A percentile compares a stretch with the other conserved stretches of the same genome.
These are phyloP conservation scores for Fragum sueziense DNA, from an alignment of 2,888 invertebrate genomes.

Conservation along the genomic window DNA sequence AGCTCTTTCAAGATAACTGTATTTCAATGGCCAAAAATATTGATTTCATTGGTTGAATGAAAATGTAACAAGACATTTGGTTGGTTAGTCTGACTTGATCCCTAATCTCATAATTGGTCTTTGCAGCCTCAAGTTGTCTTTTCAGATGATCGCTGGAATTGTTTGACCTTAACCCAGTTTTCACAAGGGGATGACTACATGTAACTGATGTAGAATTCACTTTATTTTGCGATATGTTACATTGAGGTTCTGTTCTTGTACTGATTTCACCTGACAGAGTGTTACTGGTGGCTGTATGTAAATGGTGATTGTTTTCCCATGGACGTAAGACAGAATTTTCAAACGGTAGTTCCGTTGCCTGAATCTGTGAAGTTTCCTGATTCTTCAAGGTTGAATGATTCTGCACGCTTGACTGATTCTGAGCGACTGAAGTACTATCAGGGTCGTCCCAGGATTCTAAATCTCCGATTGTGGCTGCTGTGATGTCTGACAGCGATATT, in stretches of 20 bases:
- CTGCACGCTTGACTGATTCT: no score
- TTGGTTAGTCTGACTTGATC: not conserved
- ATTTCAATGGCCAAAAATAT: not conserved
- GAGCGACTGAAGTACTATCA: not conserved
- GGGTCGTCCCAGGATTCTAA: constrained; percentile 18
- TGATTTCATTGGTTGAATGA: not conserved
- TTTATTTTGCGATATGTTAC: no score
- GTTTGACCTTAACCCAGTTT: not conserved
- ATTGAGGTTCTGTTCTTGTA: no score
- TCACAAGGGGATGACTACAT: no score
- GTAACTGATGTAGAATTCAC: no score
- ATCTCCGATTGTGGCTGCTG: constrained; percentile 55
- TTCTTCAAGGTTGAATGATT: no score
- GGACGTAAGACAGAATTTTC: constrained; percentile 16
- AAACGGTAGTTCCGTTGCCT: not conserved
- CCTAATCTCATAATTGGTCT: not conserved
- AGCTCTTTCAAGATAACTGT: not conserved
- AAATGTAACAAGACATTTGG: not conserved
- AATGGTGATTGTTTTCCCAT: constrained; percentile 24
- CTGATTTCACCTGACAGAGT: no score
- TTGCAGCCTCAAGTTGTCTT: not conserved
- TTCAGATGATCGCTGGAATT: not conserved
- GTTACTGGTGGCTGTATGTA: not conserved
- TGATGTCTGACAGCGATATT: constrained; percentile 54
- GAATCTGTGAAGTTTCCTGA: no score